Base-by-base conservation (phyloP, 2,113 vertebrate genomes). In the Psephotus haematonotus region DNA sequence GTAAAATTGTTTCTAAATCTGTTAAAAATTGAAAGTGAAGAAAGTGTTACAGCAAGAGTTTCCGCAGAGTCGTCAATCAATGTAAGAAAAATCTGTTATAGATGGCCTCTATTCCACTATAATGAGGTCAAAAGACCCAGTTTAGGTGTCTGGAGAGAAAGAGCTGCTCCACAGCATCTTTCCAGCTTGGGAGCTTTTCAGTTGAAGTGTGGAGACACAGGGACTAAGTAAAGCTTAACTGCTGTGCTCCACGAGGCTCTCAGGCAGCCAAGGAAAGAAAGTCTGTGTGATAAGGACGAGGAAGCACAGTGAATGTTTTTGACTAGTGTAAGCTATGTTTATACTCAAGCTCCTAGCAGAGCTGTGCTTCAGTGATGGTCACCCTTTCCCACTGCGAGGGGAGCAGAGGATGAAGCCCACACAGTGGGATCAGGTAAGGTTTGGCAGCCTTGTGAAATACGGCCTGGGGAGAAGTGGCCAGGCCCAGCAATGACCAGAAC, bases 111-210 rank as follows among this genome's bases (percentile, higher is more conserved):
- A 6, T 92, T 86, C 39, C 46, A 57, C 31, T 53, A 27, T 84
- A 92, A 93, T 79, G 83, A 91, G 81, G 80, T 82, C 62, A 57
- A 60, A 80, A 96, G 52, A 87, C 31, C 24, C 59, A 69, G 57
- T 39, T 55, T 83, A 81, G 24, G 27, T 64, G 71, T 63, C 60
- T 86, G 76, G 78, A 90, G 83, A 67, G 74, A 91, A 86, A 60
- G 27, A 62, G 31, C 62, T 75, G 52, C 24, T 90, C 65, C 33
- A 41, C 43, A 57, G 64, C 76, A 49, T 44, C 55, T 87, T 64
- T 22, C 15, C 55, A 78, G 28, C 8, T 46, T 65, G 14, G 70
- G 17, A 74, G 35, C 22, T 70, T 69, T 88, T 41, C 37, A 37
- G 68, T 49, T 59, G 22, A 52, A 41, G 44, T 0, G 0, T 19